Base-by-base conservation (phyloP, 2,113 vertebrate species). In the Pleuronectes platessa region DNA sequence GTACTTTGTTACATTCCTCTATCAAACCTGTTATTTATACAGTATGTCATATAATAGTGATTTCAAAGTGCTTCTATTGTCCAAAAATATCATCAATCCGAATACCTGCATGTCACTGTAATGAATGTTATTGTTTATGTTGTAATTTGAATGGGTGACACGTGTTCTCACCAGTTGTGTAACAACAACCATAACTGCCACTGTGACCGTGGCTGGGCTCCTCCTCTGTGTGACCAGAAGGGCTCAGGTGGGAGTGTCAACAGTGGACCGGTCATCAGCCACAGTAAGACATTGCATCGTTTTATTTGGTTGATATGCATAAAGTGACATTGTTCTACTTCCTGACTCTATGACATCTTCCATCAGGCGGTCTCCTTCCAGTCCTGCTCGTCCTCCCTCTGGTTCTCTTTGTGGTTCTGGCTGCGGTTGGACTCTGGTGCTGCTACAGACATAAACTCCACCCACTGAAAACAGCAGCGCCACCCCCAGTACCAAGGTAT, bases 161-260 rank as follows among this genome's bases (percentile, higher is more conserved):
- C 1, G 9, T 76, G 74, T 58, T 26, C 61, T 24, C 0, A 49
- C 24, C 78, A 99, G 98, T 90, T 97, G 63, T 99, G 98, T 92
- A 99, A 99, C 92, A 99, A 98, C 90, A 97, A 98, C 87, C 94
- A 95, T 74, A 97, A 99, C 90, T 99, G 97, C 84, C 97, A 99
- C 88, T 99, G 98, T 77, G 55, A 93, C 40, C 37, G 26, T 0
- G 97, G 97, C 24, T 99, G 98, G 98, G 95, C 95, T 0, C 98
- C 98, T 2, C 98, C 97, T 0, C 93, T 93, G 85, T 99, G 98
- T 81, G 88, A 90, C 72, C 90, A 93, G 8, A 56, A 60, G 0
- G 98, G 98, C n/a, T 84, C 84, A 0, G 98, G 98, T 14, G 98
- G 98, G 20, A 99, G 98, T 76, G 14, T 96, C 0, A 96, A 99